phyloP scores from a whole-genome alignment of 2,888 invertebrate genomes.

The Listrodromus nycthemerus region DNA sequence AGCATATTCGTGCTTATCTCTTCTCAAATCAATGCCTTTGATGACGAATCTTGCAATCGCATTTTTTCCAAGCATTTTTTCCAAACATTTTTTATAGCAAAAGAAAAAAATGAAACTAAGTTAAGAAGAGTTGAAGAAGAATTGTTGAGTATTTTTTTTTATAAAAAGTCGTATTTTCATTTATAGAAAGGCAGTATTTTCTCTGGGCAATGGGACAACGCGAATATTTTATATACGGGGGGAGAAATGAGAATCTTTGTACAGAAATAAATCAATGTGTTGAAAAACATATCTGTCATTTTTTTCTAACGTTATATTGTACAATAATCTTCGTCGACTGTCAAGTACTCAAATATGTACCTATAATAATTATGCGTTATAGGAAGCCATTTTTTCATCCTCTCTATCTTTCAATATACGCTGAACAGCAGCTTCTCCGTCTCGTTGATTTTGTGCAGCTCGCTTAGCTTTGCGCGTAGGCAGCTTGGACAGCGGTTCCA shows the following conservation, averaged over 20 bases:
- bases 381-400: slow-evolving; percentile 47
- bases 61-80: neutral
- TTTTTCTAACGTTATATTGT: neutral
- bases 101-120: neutral
- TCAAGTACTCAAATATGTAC: neutral
- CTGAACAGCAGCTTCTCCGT: slow-evolving; percentile 77
- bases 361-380: neutral
- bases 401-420: slow-evolving; percentile 71
- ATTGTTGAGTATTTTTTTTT: slow-evolving; percentile 54
- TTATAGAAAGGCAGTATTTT: slow-evolving; percentile 66
- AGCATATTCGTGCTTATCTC: neutral
- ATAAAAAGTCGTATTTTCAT: slow-evolving; percentile 23
- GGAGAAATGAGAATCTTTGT: slow-evolving; percentile 53
- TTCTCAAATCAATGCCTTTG: neutral
- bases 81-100: neutral
- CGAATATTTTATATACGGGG: neutral
- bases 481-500: slow-evolving; percentile 70
- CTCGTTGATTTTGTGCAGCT: slow-evolving; percentile 85
- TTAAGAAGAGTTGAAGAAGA: slow-evolving; percentile 23
- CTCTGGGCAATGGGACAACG: neutral
- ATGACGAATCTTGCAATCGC: neutral
- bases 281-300: neutral
- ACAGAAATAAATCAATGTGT: slow-evolving; percentile 68
- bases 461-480: slow-evolving; percentile 86
- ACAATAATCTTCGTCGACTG: neutral